These are phyloP conservation scores for Pseudorhiza aurosa DNA, from an alignment of 30 jellyfish, hydroid and myxozoan species.

Conservation along the genomic window DNA sequence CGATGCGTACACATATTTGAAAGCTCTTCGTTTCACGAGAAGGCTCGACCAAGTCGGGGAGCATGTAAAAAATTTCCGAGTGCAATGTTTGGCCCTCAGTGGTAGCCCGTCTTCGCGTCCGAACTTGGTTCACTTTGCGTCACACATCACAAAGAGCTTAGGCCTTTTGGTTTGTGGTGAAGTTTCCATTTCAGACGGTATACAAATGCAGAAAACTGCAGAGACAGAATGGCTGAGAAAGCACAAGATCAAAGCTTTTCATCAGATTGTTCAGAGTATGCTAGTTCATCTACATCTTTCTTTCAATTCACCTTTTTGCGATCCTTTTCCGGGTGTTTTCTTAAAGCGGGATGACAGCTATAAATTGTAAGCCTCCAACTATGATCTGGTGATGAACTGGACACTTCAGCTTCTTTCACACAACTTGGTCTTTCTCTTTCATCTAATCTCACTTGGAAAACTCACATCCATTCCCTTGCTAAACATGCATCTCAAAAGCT, in stretches of 20 bases:
- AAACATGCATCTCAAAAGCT: too few species aligned
- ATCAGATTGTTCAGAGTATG: constrained; percentile 82
- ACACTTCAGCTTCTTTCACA: too few species aligned
- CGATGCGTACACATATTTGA: constrained; percentile 85
- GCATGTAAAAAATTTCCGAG: constrained; percentile 91
- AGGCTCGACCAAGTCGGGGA: constrained; percentile 77
- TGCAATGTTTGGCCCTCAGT: constrained; percentile 76
- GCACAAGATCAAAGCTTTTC: constrained; percentile 88
- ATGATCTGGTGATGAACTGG: too few species aligned
- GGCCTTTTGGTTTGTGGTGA: constrained; percentile 96
- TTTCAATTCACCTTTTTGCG: too few species aligned
- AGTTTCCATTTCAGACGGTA: constrained; percentile 54
- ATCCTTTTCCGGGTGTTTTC: too few species aligned
- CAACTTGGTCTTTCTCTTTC: too few species aligned
- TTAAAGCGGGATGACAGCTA: too few species aligned
- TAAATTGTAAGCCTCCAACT: too few species aligned
- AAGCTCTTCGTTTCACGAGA: constrained; percentile 83
- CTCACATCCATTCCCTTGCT: too few species aligned
- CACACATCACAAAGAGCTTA: constrained; percentile 84
- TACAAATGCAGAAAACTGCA: not conserved
- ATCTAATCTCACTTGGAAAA: too few species aligned
- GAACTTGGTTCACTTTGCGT: constrained; percentile 83
- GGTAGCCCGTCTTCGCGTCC: constrained; percentile 96
- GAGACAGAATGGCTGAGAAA: constrained; percentile 85
- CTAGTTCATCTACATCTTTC: too few species aligned